Evolutionary conservation across 2,797 vertebrate genomes (phyloP).

Genomic region (Molossus alvarezi): DNA sequence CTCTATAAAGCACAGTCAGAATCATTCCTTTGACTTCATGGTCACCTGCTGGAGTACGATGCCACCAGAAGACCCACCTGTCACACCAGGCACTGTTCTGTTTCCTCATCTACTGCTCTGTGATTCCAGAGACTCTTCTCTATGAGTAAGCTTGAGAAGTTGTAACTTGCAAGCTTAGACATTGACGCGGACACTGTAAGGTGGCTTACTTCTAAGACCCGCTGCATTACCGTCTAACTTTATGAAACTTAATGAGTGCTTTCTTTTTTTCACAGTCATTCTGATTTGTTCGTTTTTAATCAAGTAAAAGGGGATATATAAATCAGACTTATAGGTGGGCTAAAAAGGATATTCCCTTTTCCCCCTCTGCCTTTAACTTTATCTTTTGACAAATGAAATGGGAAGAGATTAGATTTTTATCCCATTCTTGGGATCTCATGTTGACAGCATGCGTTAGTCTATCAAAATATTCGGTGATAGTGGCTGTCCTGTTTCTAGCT

Average conservation of each 20-base stretch:
- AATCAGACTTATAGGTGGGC: not conserved
- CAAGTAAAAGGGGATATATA: not conserved
- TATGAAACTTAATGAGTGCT: constrained; percentile 2
- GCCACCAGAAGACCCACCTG: not conserved
- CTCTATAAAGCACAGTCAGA: not conserved
- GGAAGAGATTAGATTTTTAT: constrained; percentile 20
- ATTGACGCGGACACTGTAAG: constrained; percentile 15
- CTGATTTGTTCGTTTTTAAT: constrained; percentile 49
- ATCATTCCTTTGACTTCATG: not conserved
- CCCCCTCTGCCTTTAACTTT: not conserved
- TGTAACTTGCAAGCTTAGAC: not conserved
- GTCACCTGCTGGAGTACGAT: not conserved
- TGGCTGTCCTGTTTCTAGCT: not conserved
- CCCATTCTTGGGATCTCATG: not conserved
- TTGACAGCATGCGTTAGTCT: not conserved
- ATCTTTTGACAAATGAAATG: constrained; percentile 66
- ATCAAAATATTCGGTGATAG: not conserved
- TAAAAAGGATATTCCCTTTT: not conserved
- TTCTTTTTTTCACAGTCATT: constrained; percentile 39
- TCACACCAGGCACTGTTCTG: not conserved
- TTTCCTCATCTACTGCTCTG: not conserved
- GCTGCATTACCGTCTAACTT: constrained; percentile 46
- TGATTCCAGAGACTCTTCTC: not conserved
- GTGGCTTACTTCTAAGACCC: constrained; percentile 36
- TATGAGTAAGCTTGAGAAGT: not conserved